These are phyloP conservation scores for Etheostoma cragini DNA, from an alignment of 2,113 vertebrate genomes.

Conservation along the genomic window DNA sequence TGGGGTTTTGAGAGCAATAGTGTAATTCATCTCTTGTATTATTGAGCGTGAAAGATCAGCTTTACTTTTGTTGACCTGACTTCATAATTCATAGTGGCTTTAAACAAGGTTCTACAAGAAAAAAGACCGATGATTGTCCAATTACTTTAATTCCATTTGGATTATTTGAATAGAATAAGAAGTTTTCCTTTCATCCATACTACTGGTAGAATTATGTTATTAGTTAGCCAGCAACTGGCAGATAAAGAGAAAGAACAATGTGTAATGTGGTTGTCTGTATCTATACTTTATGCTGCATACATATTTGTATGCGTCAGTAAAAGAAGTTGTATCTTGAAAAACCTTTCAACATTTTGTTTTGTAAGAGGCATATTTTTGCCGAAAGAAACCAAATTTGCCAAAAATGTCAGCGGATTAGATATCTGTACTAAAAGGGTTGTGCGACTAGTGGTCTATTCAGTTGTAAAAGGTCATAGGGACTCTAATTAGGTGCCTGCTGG, in stretches of 20 bases:
- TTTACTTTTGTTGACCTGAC: conserved; percentile 10
- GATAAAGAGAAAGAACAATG: neutral
- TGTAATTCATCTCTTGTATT: conserved; percentile 11
- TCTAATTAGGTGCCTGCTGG: conserved; percentile 78
- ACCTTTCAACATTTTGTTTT: neutral
- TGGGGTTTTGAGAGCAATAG: conserved; percentile 12
- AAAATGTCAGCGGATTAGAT: conserved; percentile 57
- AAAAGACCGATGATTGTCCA: too few relatives aligned
- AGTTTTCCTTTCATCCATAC: neutral
- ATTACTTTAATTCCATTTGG: neutral
- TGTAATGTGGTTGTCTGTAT: neutral
- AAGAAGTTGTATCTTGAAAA: neutral
- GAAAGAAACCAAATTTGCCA: conserved; percentile 21
- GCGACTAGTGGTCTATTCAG: conserved; percentile 67
- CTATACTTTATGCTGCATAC: neutral
- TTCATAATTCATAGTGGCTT: neutral
- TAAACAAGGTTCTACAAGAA: neutral
- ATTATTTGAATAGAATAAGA: neutral
- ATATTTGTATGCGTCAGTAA: neutral
- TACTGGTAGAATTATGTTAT: neutral
- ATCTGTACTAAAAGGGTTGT: conserved; percentile 71
- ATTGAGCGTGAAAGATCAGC: neutral
- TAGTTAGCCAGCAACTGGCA: neutral
- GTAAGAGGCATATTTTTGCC: conserved; percentile 4
- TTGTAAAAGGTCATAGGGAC: conserved; percentile 75